These are phyloP conservation scores for Montifringilla adamsi DNA, from an alignment of 2,113 vertebrate species.

Conservation along the genomic window DNA sequence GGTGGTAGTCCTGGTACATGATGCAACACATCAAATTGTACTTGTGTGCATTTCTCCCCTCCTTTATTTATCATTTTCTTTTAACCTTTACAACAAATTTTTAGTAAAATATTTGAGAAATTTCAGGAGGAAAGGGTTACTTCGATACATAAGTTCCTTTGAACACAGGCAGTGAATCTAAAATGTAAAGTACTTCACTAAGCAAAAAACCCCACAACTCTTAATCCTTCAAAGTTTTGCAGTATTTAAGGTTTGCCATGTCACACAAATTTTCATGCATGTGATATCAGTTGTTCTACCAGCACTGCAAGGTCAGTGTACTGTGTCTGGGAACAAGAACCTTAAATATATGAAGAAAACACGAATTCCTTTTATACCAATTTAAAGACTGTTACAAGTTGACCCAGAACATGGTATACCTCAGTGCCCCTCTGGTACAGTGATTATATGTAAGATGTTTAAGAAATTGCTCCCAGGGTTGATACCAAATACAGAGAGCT, in stretches of 20 bases:
- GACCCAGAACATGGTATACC: background rate
- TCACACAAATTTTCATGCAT: background rate
- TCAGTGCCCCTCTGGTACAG: background rate
- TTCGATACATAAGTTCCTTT: background rate
- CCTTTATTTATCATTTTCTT: background rate
- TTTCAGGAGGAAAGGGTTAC: background rate
- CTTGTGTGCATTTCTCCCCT: background rate
- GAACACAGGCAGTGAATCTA: background rate
- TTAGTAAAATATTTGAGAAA: background rate
- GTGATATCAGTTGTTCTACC: background rate
- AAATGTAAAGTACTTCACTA: background rate
- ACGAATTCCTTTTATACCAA: background rate
- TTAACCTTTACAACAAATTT: background rate
- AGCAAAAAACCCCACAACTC: background rate
- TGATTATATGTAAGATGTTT: background rate
- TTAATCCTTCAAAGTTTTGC: background rate
- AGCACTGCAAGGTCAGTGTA: background rate
- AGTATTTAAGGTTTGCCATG: background rate
- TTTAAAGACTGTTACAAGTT: background rate
- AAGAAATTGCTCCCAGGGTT: background rate
- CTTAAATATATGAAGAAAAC: background rate
- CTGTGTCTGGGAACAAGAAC: background rate
- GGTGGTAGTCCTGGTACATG: background rate
- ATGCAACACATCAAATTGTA: background rate
- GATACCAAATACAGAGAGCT: background rate